These are phyloP conservation scores for Molossus alvarezi DNA, from an alignment of 2,797 vertebrate species.

Conservation along the genomic window DNA sequence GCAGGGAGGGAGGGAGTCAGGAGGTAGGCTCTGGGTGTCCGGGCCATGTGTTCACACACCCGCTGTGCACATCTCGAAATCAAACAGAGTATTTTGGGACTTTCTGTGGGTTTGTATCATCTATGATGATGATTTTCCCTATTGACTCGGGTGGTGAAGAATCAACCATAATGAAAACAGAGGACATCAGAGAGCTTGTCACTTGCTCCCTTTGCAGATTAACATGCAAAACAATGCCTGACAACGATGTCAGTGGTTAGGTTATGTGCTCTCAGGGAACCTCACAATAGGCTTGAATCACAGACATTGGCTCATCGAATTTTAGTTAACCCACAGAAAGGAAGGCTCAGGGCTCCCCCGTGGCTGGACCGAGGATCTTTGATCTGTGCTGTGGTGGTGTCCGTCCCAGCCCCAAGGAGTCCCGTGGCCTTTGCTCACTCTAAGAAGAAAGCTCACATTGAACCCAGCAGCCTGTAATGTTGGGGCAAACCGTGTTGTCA, in stretches of 20 bases:
- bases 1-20: not conserved
- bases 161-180: not conserved
- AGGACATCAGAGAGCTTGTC: not conserved
- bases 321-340: conserved; percentile 25
- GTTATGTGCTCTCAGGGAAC: conserved; percentile 58
- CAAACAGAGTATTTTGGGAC: conserved; percentile 1
- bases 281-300: conserved; percentile 75
- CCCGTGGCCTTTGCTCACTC: conserved; percentile 7
- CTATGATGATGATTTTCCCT: conserved; percentile 26
- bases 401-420: not conserved
- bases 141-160: conserved; percentile 59
- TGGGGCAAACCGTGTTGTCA: conserved; percentile 40
- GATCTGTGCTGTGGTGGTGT: not conserved
- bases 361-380: not conserved
- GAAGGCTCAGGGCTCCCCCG: not conserved
- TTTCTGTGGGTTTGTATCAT: conserved; percentile 27
- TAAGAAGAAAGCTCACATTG: conserved; percentile 13
- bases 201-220: conserved; percentile 62
- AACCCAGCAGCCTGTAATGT: not conserved
- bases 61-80: not conserved
- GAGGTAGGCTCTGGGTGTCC: not conserved
- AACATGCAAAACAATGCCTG: conserved; percentile 71
- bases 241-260: conserved; percentile 73
- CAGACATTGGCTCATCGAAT: not conserved
- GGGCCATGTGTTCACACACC: not conserved